phyloP scores from a whole-genome alignment of 2,797 vertebrate species.

The Melanotaenia nigrans region DNA sequence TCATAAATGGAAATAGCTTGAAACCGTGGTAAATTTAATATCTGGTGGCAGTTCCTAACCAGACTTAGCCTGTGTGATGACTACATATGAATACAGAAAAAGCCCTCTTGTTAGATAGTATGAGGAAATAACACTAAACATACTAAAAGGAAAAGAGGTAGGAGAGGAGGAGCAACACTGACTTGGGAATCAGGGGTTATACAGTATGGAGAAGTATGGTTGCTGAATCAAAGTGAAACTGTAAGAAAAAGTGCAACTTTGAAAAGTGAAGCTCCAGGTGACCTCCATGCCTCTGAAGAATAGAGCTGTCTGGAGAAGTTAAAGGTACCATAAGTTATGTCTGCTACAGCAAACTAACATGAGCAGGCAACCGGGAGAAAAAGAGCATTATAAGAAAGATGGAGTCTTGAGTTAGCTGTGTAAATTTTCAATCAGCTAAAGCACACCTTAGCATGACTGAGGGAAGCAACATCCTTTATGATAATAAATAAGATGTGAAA shows the following conservation, averaged over 20 bases:
- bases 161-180: no score
- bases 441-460: slow-evolving; percentile 39
- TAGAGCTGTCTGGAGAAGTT: not conserved
- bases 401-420: slow-evolving; percentile 30
- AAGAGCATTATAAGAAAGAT: slow-evolving; percentile 5
- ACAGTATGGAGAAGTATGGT: not conserved
- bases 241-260: slow-evolving; percentile 19
- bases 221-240: slow-evolving; percentile 9
- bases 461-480: slow-evolving; percentile 7
- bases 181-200: slow-evolving; percentile 31
- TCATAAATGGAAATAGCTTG: slow-evolving; percentile 33
- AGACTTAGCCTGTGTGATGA: slow-evolving; percentile 18
- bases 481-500: slow-evolving; percentile 13
- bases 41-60: slow-evolving; percentile 33
- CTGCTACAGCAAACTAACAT: slow-evolving; percentile 2
- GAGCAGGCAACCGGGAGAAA: not conserved
- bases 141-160: not conserved
- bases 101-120: slow-evolving; percentile 6
- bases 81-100: slow-evolving; percentile 21
- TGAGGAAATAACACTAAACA: slow-evolving; percentile 11
- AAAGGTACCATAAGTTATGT: not conserved
- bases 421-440: slow-evolving; percentile 34
- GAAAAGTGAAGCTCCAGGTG: slow-evolving; percentile 4
- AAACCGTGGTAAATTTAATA: slow-evolving; percentile 22
- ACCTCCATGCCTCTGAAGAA: slow-evolving; percentile 12